Evolutionary conservation across 1,140 invertebrate genomes (phyloP).

Genomic region (Tigriopus japonicus): DNA sequence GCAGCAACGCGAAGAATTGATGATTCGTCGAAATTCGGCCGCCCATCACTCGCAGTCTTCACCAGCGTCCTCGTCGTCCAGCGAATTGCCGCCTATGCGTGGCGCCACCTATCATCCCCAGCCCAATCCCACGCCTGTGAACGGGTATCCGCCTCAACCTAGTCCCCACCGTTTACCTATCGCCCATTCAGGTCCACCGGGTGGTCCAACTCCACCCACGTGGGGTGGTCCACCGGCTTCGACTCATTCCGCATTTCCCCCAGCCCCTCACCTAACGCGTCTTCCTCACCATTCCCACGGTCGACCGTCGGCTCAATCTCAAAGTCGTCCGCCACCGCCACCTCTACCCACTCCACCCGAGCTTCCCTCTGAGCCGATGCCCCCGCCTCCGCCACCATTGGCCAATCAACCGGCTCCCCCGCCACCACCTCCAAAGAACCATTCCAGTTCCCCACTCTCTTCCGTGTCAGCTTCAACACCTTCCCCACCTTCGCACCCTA

Average conservation of each 20-base stretch:
- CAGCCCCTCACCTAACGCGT: conserved; percentile 16
- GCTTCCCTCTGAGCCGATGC: background rate
- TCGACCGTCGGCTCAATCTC: background rate
- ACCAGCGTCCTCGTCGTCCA: background rate
- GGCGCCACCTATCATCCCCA: background rate
- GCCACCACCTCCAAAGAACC: conserved; percentile 21
- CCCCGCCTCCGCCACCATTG: conserved; percentile 17
- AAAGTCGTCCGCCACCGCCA: background rate
- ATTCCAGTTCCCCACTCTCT: conserved; percentile 12
- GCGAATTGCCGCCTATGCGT: background rate
- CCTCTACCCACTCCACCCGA: background rate
- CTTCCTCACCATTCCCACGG: conserved; percentile 1
- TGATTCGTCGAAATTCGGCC: background rate
- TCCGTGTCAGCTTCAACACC: background rate
- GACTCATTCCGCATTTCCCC: background rate
- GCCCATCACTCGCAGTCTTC: background rate
- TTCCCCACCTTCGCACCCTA: background rate
- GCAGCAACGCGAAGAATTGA: conserved; percentile 2
- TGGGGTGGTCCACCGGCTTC: background rate
- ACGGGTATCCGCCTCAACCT: background rate
- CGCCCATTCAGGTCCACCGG: background rate
- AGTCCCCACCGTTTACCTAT: background rate
- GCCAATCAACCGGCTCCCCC: conserved; percentile 20
- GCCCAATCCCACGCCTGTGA: background rate
- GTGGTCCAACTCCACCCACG: background rate